These are phyloP conservation scores for Psylliodes chrysocephalus DNA, from an alignment of 2,888 invertebrate species.

Conservation along the genomic window DNA sequence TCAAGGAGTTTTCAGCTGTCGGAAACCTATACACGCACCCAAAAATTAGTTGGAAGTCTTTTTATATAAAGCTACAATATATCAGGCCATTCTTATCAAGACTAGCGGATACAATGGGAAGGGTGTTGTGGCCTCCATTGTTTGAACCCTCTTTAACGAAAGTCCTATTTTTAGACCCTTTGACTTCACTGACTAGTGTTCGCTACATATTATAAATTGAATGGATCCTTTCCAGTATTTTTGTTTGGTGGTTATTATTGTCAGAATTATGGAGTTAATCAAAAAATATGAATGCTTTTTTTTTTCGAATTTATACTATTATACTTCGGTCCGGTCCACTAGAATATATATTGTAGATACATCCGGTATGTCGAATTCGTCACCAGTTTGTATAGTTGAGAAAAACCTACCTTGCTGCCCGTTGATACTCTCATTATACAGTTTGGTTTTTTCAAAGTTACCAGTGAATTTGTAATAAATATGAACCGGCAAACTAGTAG, in stretches of 20 bases:
- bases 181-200: slow-evolving; percentile 25
- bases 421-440: too few species aligned
- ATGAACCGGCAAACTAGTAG: too few species aligned
- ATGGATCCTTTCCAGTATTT: slow-evolving; percentile 17
- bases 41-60: slow-evolving; percentile 38
- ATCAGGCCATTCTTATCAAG: slow-evolving; percentile 40
- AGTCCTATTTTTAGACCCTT: slow-evolving; percentile 36
- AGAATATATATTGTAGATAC: too few species aligned
- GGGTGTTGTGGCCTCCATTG: slow-evolving; percentile 36
- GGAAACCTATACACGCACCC: slow-evolving; percentile 37
- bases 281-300: too few species aligned
- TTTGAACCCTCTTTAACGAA: slow-evolving; percentile 35
- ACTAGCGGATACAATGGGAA: slow-evolving; percentile 36
- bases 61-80: slow-evolving; percentile 40
- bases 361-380: too few species aligned
- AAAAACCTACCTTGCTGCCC: too few species aligned
- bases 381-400: too few species aligned
- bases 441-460: too few species aligned
- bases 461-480: too few species aligned
- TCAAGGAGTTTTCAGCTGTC: slow-evolving; percentile 20
- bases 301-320: too few species aligned
- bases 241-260: not conserved
- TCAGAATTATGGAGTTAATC: not conserved
- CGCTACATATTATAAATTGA: slow-evolving; percentile 25
- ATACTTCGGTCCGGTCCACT: too few species aligned